Conservation (phyloP, 2,113 vertebrate species). For the Forbesichthys agassizii region DNA sequence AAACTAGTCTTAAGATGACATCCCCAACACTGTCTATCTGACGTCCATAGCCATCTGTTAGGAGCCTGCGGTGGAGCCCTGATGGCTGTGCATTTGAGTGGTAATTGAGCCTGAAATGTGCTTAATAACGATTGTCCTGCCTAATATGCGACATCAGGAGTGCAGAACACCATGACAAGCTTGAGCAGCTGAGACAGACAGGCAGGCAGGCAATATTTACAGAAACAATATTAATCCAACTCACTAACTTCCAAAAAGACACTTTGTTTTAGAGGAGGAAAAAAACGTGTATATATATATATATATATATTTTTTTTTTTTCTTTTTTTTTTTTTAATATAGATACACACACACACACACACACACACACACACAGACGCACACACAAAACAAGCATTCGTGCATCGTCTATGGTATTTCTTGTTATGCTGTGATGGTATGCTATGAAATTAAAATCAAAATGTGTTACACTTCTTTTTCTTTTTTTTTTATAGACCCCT, state of each 20-base stretch:
- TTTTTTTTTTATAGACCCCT: not conserved
- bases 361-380: not conserved
- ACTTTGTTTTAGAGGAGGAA: no score
- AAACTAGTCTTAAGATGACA: constrained; percentile 57
- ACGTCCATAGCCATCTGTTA: constrained; percentile 67
- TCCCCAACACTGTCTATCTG: constrained; percentile 53
- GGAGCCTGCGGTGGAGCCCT: constrained; percentile 61
- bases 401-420: constrained; percentile 9
- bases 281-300: no score
- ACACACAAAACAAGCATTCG: not conserved
- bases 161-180: constrained; percentile 68
- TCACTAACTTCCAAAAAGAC: constrained; percentile 63
- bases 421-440: constrained; percentile 18
- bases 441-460: constrained; percentile 19
- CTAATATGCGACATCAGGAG: constrained; percentile 72
- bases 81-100: constrained; percentile 70
- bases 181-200: constrained; percentile 55
- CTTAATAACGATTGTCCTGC: constrained; percentile 77
- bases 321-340: no score
- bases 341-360: no score
- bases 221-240: constrained; percentile 62
- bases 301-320: no score
- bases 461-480: not conserved
- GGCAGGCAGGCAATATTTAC: constrained; percentile 42
- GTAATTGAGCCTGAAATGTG: constrained; percentile 80